A percentile compares a stretch with the other conserved stretches of the same genome.
phyloP scores from a whole-genome alignment of 2,888 invertebrate species.

The Synergus umbraculus region DNA sequence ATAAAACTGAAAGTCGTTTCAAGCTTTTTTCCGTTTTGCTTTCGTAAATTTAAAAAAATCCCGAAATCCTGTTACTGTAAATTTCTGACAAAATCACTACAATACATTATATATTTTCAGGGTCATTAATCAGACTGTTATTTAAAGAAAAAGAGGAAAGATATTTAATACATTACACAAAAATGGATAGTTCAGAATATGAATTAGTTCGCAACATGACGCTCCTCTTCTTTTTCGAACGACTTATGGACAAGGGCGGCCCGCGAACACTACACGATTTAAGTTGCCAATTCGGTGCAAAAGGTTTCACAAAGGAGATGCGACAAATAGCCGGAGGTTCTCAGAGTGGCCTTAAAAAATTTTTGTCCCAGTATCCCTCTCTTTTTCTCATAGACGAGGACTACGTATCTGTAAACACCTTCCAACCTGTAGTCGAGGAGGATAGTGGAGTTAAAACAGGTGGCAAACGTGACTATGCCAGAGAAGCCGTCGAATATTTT shows the following conservation, averaged over 20 bases:
- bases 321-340: constrained; percentile 96
- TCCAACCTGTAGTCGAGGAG: constrained; percentile 83
- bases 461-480: constrained; percentile 92
- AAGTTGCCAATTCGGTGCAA: constrained; percentile 99
- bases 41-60: not conserved
- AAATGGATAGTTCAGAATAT: constrained; percentile 96
- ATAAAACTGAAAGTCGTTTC: not conserved
- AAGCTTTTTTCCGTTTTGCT: not conserved
- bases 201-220: constrained; percentile 96
- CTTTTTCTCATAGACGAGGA: constrained; percentile 97
- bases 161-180: constrained; percentile 43
- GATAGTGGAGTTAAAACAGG: constrained; percentile 79
- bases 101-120: not conserved
- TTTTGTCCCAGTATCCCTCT: constrained; percentile 96
- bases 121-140: not conserved
- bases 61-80: too few relatives aligned
- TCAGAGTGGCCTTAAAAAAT: constrained; percentile 97
- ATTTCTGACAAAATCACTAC: not conserved
- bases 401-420: constrained; percentile 91
- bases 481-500: constrained; percentile 98
- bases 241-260: constrained; percentile 97
- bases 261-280: constrained; percentile 97
- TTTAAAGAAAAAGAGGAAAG: constrained; percentile 28
- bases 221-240: constrained; percentile 98
- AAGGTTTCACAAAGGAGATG: constrained; percentile 99